These are phyloP conservation scores for Alca torda DNA, from an alignment of 2,797 vertebrate species.

Conservation along the genomic window DNA sequence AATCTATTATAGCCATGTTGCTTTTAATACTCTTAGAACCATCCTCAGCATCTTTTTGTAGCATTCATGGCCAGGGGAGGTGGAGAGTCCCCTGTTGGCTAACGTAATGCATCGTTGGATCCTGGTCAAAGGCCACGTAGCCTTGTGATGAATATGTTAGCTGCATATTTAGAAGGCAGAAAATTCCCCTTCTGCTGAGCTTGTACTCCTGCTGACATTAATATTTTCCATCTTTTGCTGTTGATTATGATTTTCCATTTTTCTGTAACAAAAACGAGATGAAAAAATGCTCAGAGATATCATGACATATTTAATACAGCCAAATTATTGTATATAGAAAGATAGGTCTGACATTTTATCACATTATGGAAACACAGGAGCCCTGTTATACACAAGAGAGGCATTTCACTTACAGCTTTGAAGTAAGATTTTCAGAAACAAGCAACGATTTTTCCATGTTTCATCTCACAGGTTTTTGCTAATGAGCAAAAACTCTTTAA, in stretches of 20 bases:
- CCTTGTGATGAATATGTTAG: slow-evolving; percentile 13
- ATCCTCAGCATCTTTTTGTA: neutral
- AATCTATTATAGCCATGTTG: neutral
- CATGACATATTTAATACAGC: neutral
- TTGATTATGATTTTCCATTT: neutral
- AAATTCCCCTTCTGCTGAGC: slow-evolving; percentile 11
- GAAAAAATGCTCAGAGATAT: neutral
- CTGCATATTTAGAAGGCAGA: slow-evolving; percentile 23
- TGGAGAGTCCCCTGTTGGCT: neutral
- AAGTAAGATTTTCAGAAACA: slow-evolving; percentile 11
- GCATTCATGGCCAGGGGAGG: neutral
- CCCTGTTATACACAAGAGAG: neutral
- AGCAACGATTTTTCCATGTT: neutral
- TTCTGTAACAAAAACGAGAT: neutral
- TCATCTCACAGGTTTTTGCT: slow-evolving; percentile 1
- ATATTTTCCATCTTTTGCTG: neutral
- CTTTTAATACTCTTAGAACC: neutral
- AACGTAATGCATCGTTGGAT: slow-evolving; percentile 11
- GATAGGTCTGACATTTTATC: neutral
- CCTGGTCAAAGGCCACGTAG: neutral
- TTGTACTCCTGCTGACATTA: slow-evolving; percentile 1
- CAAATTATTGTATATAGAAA: neutral
- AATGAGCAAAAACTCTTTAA: neutral
- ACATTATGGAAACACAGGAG: neutral
- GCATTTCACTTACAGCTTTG: neutral